A percentile compares a stretch with the other conserved stretches of the same genome.
phyloP scores from a whole-genome alignment of 1,140 invertebrate genomes.

The Bombus soroeensis region DNA sequence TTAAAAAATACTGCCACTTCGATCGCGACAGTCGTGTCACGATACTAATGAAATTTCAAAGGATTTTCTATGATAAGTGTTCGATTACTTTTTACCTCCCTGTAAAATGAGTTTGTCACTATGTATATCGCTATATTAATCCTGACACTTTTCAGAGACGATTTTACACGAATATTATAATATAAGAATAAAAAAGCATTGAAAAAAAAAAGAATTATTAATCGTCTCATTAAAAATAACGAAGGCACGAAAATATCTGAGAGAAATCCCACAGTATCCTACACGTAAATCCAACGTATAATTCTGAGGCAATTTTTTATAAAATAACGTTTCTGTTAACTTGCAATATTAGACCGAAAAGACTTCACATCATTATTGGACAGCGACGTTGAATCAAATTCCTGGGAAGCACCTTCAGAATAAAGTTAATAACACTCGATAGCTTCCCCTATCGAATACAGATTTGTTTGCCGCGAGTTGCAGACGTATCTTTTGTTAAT shows the following conservation, averaged over 20 bases:
- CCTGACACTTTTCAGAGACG: too few relatives aligned
- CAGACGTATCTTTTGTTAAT: slow-evolving; percentile 36
- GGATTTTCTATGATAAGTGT: too few relatives aligned
- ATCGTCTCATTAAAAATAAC: background rate
- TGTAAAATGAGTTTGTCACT: too few relatives aligned
- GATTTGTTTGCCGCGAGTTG: slow-evolving; percentile 23
- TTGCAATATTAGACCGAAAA: background rate
- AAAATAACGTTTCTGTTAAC: background rate
- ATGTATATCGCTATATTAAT: too few relatives aligned
- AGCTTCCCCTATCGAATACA: slow-evolving; percentile 12
- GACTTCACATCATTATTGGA: background rate
- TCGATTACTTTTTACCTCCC: too few relatives aligned
- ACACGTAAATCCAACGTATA: background rate
- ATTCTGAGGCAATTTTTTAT: background rate
- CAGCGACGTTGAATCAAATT: background rate
- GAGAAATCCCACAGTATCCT: too few relatives aligned
- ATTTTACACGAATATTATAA: background rate
- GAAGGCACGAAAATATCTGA: background rate
- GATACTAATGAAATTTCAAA: too few relatives aligned
- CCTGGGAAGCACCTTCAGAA: background rate
- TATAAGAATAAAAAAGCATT: background rate
- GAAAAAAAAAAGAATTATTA: background rate
- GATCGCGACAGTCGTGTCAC: too few relatives aligned
- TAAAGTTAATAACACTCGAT: slow-evolving; percentile 44
- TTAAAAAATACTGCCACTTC: too few relatives aligned